Conservation (phyloP, 2,797 vertebrate genomes). For the Labeo calbasu region DNA sequence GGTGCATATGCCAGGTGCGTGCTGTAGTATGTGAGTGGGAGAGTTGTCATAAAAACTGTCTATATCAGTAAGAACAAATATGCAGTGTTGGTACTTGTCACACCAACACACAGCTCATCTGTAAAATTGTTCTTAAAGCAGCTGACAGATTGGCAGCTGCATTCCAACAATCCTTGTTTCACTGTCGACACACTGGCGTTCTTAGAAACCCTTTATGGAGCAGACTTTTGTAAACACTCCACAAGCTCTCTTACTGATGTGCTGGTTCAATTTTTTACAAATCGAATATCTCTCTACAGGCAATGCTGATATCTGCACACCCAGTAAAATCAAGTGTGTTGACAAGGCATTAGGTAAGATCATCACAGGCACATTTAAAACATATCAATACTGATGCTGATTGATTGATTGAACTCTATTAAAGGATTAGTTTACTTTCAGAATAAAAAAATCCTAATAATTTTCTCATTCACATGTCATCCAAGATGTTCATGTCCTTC, state of each 20-base stretch:
- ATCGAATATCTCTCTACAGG: constrained; percentile 77
- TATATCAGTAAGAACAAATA: constrained; percentile 11
- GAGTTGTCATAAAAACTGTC: constrained; percentile 16
- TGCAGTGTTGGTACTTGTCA: background rate
- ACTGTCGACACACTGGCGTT: constrained; percentile 42
- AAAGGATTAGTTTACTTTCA: too few species aligned
- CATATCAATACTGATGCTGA: background rate
- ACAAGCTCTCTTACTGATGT: constrained; percentile 14
- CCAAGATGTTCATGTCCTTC: too few species aligned
- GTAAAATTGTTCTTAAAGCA: constrained; percentile 43
- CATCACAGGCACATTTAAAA: constrained; percentile 12
- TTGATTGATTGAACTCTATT: background rate
- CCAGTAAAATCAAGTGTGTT: constrained; percentile 94
- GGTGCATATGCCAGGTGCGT: constrained; percentile 97
- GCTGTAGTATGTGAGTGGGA: background rate
- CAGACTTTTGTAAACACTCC: constrained; percentile 23
- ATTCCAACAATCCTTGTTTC: constrained; percentile 46
- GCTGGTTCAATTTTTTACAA: background rate
- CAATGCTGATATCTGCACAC: constrained; percentile 93
- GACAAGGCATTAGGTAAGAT: constrained; percentile 92
- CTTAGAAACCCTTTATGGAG: constrained; percentile 35
- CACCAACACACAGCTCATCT: constrained; percentile 19
- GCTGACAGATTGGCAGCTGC: constrained; percentile 39
- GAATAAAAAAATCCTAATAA: too few species aligned
- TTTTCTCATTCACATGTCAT: too few species aligned